phyloP scores from a whole-genome alignment of 2,888 invertebrate genomes.

The Drosophila kanekoi region DNA sequence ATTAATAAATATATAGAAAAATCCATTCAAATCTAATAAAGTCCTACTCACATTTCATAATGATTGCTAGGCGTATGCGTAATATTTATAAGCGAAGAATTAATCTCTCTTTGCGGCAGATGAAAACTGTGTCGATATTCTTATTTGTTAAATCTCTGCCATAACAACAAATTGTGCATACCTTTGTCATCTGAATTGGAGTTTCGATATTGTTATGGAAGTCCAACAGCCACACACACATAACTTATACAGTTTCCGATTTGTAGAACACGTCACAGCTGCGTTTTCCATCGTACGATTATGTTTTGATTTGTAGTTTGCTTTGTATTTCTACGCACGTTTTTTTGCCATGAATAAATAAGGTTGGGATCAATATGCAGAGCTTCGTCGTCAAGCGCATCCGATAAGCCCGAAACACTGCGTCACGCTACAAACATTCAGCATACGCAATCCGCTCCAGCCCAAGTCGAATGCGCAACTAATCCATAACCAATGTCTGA shows the following conservation, averaged over 20 bases:
- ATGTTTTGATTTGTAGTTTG: constrained; percentile 9
- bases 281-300: background rate
- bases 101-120: too few relatives aligned
- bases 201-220: constrained; percentile 2
- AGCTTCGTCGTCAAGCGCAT: constrained; percentile 3
- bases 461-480: constrained; percentile 7
- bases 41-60: background rate
- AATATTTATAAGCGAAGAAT: background rate
- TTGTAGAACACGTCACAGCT: background rate
- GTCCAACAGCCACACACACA: background rate
- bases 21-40: too few relatives aligned
- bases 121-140: too few relatives aligned
- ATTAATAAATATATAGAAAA: too few relatives aligned
- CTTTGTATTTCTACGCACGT: constrained; percentile 57
- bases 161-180: constrained; percentile 1
- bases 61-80: background rate
- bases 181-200: constrained; percentile 1
- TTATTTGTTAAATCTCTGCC: background rate
- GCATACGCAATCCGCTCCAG: constrained; percentile 5
- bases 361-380: constrained; percentile 48
- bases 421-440: constrained; percentile 7
- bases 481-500: constrained; percentile 59
- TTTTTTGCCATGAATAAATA: constrained; percentile 66
- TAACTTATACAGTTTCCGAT: background rate
- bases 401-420: constrained; percentile 11